A percentile compares a stretch with the other conserved stretches of the same genome.
phyloP scores from a whole-genome alignment of 2,797 vertebrate genomes.

The Ctenosaura bakeri region DNA sequence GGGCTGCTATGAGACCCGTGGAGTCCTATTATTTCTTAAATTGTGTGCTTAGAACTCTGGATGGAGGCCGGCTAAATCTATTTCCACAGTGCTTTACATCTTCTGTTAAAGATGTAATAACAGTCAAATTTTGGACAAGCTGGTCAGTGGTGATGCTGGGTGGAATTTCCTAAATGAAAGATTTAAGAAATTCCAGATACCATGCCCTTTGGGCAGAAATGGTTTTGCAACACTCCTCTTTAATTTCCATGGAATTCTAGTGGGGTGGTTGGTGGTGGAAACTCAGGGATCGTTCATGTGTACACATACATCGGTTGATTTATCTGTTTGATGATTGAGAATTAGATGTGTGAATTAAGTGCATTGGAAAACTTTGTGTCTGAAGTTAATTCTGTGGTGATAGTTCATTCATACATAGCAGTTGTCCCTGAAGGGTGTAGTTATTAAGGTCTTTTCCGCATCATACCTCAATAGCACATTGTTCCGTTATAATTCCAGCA shows the following conservation, averaged over 20 bases:
- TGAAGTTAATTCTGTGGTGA: background rate
- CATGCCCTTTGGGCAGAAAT: background rate
- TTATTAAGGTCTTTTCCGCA: background rate
- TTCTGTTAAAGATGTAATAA: background rate
- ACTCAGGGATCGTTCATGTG: background rate
- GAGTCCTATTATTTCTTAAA: conserved; percentile 52
- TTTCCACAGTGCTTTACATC: background rate
- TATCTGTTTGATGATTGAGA: background rate
- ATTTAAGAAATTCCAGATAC: background rate
- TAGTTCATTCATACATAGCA: background rate
- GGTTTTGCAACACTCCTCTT: background rate
- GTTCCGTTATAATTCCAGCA: no score
- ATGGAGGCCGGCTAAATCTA: background rate
- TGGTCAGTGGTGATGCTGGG: background rate
- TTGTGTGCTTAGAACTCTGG: conserved; percentile 51
- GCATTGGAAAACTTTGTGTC: background rate
- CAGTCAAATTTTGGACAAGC: background rate
- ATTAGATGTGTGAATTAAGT: background rate
- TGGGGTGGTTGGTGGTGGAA: background rate
- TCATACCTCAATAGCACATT: no score
- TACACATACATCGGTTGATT: background rate
- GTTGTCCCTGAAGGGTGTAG: background rate
- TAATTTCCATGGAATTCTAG: background rate
- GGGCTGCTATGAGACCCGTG: conserved; percentile 64
- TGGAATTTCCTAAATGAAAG: background rate